Evolutionary conservation across 2,888 invertebrate genomes (phyloP).

Genomic region (Nematopogon swammerdamellus): DNA sequence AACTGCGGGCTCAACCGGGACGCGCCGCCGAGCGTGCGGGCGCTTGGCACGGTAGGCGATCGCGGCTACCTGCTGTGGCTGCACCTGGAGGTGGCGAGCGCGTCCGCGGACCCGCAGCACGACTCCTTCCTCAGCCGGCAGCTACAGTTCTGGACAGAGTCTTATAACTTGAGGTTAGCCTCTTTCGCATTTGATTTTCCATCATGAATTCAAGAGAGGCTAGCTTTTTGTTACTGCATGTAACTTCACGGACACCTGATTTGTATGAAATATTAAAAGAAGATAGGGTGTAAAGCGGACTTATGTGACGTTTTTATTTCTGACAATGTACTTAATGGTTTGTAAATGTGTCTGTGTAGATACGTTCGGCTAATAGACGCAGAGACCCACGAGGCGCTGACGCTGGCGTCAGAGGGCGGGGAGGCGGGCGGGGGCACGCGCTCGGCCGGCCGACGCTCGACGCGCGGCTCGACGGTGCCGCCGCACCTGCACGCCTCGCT

Average conservation of each 20-base stretch:
- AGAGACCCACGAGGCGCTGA: constrained; percentile 82
- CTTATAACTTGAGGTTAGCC: constrained; percentile 68
- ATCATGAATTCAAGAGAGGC: neutral
- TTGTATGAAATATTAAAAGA: too few species aligned
- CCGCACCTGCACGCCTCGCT: constrained; percentile 87
- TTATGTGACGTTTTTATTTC: too few species aligned
- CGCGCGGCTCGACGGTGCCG: constrained; percentile 42
- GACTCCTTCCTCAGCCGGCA: constrained; percentile 72
- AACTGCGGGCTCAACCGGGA: constrained; percentile 57
- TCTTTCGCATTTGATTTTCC: constrained; percentile 6
- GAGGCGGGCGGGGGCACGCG: constrained; percentile 35
- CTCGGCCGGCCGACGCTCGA: constrained; percentile 42
- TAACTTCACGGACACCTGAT: too few species aligned
- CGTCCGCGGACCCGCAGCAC: constrained; percentile 67
- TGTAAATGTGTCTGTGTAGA: constrained; percentile 26
- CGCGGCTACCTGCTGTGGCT: constrained; percentile 74
- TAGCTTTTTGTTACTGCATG: neutral
- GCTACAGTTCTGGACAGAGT: constrained; percentile 74
- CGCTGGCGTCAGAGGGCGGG: constrained; percentile 54
- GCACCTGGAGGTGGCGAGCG: constrained; percentile 69
- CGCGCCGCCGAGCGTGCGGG: constrained; percentile 65
- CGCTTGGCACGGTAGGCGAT: constrained; percentile 67
- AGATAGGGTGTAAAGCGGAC: too few species aligned
- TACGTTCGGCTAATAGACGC: constrained; percentile 91
- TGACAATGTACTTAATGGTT: too few species aligned